phyloP scores from a whole-genome alignment of 2,113 vertebrate species.

The Ploceus nigricollis region DNA sequence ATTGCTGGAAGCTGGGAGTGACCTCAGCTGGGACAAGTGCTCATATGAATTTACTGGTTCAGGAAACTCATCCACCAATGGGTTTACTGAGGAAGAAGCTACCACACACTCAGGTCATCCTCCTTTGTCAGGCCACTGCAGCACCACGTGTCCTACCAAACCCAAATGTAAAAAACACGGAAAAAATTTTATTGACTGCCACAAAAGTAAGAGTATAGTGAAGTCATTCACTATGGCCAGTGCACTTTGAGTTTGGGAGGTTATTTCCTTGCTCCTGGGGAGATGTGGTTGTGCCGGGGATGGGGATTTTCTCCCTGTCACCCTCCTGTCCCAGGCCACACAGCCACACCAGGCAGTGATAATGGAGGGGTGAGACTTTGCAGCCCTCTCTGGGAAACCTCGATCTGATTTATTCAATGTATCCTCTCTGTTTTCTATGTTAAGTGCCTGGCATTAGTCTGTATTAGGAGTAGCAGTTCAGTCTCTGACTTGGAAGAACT shows the following conservation, averaged over 20 bases:
- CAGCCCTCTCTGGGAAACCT: neutral
- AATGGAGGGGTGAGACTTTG: neutral
- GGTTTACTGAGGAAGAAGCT: neutral
- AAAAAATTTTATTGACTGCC: neutral
- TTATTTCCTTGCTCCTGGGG: neutral
- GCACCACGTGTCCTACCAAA: neutral
- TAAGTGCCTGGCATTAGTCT: neutral
- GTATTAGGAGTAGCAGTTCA: neutral
- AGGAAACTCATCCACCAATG: neutral
- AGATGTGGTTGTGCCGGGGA: neutral
- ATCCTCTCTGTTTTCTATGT: neutral
- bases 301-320: neutral
- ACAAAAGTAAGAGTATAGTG: neutral
- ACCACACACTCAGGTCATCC: neutral
- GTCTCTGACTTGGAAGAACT: neutral
- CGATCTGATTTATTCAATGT: neutral
- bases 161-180: neutral
- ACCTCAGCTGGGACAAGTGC: fast-evolving
- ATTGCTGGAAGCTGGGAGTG: neutral
- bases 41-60: neutral
- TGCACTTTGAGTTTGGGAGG: neutral
- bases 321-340: neutral
- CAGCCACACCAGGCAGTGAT: neutral
- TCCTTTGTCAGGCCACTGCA: neutral
- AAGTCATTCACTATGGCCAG: neutral